phyloP scores from a whole-genome alignment of 1,140 invertebrate species.

The Hirudo medicinalis region DNA sequence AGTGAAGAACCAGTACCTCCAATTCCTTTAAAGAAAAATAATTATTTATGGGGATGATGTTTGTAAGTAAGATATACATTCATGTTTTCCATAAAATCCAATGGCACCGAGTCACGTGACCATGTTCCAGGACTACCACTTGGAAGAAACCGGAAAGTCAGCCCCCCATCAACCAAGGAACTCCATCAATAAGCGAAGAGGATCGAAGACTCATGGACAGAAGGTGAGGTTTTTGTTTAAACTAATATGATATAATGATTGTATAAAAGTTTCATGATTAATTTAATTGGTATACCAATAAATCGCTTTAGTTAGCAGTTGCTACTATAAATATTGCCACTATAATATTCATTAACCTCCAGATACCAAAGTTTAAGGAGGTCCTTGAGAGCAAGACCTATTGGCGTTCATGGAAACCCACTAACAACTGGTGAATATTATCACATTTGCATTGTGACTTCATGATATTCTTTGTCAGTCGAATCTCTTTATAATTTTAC shows the following conservation, averaged over 20 bases:
- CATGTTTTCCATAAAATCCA: neutral
- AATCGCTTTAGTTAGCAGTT: neutral
- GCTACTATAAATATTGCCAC: neutral
- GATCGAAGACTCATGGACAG: slow-evolving; percentile 1
- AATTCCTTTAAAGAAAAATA: no score
- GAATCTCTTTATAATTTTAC: no score
- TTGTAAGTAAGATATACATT: no score
- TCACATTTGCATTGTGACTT: no score
- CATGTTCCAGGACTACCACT: no score
- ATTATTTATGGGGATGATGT: neutral
- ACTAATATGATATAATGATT: no score
- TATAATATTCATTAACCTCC: neutral
- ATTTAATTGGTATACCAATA: neutral
- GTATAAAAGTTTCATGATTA: neutral
- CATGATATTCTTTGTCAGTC: no score
- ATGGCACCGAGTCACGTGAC: no score
- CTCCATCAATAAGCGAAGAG: neutral
- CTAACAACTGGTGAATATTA: no score
- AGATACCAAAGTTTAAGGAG: slow-evolving; percentile 10
- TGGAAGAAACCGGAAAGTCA: neutral
- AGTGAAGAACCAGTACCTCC: no score
- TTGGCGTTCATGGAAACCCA: no score
- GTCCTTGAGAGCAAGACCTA: neutral
- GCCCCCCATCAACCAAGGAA: neutral
- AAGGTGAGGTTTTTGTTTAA: neutral